phyloP scores from a whole-genome alignment of 2,888 invertebrate genomes.

The Drosophila algonquin region DNA sequence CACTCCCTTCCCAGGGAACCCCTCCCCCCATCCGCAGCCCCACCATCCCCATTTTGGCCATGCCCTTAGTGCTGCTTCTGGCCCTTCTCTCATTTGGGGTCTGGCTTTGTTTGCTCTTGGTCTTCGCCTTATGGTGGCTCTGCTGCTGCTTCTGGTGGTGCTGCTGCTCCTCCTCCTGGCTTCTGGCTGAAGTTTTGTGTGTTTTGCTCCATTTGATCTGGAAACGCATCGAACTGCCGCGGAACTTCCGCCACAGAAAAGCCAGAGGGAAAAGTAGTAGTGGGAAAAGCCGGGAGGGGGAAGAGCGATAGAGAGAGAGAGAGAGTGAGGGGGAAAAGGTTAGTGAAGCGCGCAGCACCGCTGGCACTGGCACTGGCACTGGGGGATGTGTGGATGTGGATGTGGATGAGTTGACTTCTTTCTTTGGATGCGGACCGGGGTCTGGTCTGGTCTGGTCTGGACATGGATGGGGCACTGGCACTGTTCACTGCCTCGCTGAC shows the following conservation, averaged over 20 bases:
- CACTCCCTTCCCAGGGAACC: neutral
- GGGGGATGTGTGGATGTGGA: constrained; percentile 25
- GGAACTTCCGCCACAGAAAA: constrained; percentile 60
- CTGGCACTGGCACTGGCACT: constrained; percentile 23
- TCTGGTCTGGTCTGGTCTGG: constrained; percentile 2
- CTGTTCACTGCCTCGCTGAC: constrained; percentile 6
- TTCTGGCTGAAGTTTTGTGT: constrained; percentile 55
- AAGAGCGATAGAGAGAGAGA: neutral
- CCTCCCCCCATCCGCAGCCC: neutral
- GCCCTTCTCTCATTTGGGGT: constrained; percentile 39
- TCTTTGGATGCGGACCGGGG: constrained; percentile 22
- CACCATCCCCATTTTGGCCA: constrained; percentile 5
- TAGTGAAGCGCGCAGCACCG: constrained; percentile 59
- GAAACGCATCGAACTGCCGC: constrained; percentile 64
- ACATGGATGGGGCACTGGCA: constrained; percentile 6
- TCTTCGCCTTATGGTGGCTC: constrained; percentile 45
- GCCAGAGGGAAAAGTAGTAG: neutral
- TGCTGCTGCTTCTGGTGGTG: neutral
- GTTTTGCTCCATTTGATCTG: constrained; percentile 77
- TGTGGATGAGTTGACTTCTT: constrained; percentile 59
- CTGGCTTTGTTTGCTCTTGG: constrained; percentile 71
- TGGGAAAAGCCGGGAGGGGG: constrained; percentile 17
- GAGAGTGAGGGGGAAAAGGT: constrained; percentile 24
- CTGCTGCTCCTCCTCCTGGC: constrained; percentile 21
- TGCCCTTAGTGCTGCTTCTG: constrained; percentile 25